Percentiles rank a stretch among this genome's conserved stretches.
These are phyloP conservation scores for Excalfactoria chinensis DNA, from an alignment of 2,113 vertebrate genomes.

Conservation along the genomic window DNA sequence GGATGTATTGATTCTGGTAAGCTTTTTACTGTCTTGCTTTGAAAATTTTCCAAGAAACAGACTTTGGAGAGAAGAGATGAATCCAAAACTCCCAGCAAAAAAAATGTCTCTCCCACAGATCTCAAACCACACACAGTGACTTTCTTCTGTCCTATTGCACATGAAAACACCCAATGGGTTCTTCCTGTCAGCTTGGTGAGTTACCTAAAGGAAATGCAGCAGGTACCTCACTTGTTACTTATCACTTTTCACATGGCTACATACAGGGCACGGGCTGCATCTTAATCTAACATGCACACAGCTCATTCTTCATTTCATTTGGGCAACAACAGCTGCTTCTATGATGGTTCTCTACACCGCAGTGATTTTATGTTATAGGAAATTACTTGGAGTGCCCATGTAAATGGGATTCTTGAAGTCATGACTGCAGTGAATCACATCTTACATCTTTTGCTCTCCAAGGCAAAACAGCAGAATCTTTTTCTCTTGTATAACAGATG, in stretches of 20 bases:
- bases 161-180: background rate
- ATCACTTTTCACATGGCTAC: background rate
- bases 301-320: background rate
- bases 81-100: background rate
- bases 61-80: background rate
- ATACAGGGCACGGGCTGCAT: rapidly evolving
- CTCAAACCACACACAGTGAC: background rate
- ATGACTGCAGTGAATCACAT: background rate
- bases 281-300: background rate
- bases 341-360: background rate
- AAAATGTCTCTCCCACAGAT: background rate
- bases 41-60: conserved; percentile 20
- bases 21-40: conserved; percentile 22
- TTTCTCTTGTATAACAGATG: background rate
- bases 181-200: background rate
- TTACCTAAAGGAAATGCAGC: background rate
- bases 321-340: background rate
- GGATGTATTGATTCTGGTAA: conserved; percentile 38
- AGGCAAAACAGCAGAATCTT: background rate
- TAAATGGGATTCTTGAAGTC: background rate
- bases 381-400: background rate
- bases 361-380: background rate
- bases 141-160: background rate
- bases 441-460: background rate
- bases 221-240: background rate